phyloP scores from a whole-genome alignment of 2,797 vertebrate genomes.

The Pseudocheirus occidentalis region DNA sequence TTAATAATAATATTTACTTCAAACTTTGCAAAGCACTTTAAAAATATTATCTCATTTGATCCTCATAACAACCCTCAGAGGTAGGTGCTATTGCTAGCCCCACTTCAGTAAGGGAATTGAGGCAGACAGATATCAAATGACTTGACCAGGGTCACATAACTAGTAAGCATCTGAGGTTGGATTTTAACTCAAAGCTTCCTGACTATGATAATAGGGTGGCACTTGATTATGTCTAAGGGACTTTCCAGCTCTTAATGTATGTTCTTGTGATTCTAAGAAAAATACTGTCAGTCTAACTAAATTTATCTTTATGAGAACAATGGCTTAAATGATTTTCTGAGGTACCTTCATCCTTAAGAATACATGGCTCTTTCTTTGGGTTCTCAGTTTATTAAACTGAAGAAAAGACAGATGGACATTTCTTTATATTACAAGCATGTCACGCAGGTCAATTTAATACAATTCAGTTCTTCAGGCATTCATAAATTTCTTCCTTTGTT shows the following conservation, averaged over 20 bases:
- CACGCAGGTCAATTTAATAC: not conserved
- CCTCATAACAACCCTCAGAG: not conserved
- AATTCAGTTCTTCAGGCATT: not conserved
- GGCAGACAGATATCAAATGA: not conserved
- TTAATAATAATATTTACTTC: not conserved
- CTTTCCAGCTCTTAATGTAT: not conserved
- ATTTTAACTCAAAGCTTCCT: not conserved
- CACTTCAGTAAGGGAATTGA: not conserved
- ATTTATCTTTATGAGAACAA: not conserved
- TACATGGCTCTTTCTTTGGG: too few species aligned
- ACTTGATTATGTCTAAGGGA: not conserved
- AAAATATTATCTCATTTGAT: not conserved
- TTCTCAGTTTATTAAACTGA: not conserved
- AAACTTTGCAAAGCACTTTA: not conserved
- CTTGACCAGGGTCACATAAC: not conserved
- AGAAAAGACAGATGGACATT: not conserved
- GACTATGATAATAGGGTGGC: not conserved
- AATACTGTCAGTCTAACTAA: not conserved
- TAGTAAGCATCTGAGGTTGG: not conserved
- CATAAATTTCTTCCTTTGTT: not conserved
- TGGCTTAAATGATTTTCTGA: not conserved
- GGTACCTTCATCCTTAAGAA: not conserved
- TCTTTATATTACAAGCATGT: not conserved
- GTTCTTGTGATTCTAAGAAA: not conserved
- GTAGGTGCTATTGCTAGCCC: not conserved